Conservation (phyloP, 2,113 vertebrate species). For the Nycticryphes semicollaris region DNA sequence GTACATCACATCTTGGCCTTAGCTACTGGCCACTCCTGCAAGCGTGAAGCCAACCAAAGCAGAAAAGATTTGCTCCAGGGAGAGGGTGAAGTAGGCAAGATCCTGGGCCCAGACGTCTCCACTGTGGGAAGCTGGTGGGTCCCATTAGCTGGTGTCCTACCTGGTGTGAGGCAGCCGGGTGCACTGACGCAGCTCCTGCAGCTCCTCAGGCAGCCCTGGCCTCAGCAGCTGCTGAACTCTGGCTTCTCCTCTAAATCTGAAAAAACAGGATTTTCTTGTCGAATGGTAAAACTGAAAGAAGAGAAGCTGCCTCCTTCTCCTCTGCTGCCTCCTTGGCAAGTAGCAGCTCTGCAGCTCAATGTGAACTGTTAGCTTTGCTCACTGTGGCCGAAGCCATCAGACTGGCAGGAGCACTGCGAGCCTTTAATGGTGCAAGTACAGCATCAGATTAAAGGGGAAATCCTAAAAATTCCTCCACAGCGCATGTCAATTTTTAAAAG, state of each 20-base stretch:
- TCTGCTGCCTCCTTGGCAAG: neutral
- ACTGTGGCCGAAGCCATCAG: neutral
- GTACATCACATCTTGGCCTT: neutral
- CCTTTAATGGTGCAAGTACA: neutral
- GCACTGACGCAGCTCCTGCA: neutral
- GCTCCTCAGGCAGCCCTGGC: neutral
- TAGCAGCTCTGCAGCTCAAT: fast-evolving
- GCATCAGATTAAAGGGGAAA: neutral
- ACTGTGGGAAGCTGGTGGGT: neutral
- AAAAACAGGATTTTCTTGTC: neutral
- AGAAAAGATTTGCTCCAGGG: neutral
- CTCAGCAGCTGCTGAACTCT: neutral
- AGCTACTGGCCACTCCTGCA: neutral
- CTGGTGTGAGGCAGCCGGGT: neutral
- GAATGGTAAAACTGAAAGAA: neutral
- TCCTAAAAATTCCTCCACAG: neutral
- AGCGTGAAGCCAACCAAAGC: neutral
- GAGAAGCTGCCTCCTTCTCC: neutral
- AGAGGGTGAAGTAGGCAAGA: neutral
- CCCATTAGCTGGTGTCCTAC: neutral
- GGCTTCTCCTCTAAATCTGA: neutral
- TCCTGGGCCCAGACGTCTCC: neutral
- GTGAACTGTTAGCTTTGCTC: neutral
- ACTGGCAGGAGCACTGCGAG: neutral
- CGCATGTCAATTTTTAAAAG: neutral